Percentiles rank a stretch among this genome's conserved stretches.
phyloP scores from a whole-genome alignment of 1,140 invertebrate species.

The Magallana angulata region DNA sequence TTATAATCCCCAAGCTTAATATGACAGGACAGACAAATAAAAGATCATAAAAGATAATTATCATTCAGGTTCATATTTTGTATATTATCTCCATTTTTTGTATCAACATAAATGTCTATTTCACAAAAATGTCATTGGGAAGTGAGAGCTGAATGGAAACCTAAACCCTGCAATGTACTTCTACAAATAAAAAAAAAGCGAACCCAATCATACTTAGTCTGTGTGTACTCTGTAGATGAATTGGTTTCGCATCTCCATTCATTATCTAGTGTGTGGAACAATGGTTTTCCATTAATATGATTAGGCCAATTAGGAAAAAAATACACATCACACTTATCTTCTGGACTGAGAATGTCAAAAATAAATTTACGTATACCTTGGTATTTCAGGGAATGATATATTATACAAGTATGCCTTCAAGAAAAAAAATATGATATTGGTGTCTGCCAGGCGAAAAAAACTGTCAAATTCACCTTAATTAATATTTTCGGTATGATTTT shows the following conservation, averaged over 20 bases:
- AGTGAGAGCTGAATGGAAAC: background rate
- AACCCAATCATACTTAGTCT: conserved; percentile 6
- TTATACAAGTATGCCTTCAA: too few relatives aligned
- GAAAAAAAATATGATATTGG: too few relatives aligned
- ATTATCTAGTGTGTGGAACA: conserved; percentile 23
- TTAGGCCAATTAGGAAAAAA: background rate
- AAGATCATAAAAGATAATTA: background rate
- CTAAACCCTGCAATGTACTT: background rate
- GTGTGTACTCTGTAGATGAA: conserved; percentile 8
- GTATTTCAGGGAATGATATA: too few relatives aligned
- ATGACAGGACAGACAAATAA: background rate
- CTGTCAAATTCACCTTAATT: too few relatives aligned
- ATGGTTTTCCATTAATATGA: conserved; percentile 34
- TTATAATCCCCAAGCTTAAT: too few relatives aligned
- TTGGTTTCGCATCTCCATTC: background rate
- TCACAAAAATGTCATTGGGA: background rate
- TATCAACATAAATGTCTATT: background rate
- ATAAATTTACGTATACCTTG: background rate
- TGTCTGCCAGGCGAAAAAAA: too few relatives aligned
- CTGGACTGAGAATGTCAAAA: background rate
- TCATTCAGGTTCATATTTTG: background rate
- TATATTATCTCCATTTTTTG: background rate
- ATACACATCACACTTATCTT: background rate
- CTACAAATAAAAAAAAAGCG: background rate
- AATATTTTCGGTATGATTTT: too few relatives aligned